A percentile compares a stretch with the other conserved stretches of the same genome.
phyloP scores from a whole-genome alignment of 2,888 invertebrate species.

The Nebria brevicollis region DNA sequence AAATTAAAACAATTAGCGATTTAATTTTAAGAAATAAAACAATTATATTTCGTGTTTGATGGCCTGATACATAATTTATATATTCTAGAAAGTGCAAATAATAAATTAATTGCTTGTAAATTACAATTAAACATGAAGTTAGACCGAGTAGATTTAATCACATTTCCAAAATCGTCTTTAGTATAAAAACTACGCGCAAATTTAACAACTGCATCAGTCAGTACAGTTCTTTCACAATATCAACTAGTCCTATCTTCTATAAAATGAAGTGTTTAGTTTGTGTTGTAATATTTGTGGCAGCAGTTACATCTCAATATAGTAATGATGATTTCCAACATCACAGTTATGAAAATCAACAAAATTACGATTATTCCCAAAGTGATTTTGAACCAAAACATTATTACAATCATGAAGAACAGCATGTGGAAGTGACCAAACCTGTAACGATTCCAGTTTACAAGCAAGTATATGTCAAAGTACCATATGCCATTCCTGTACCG shows the following conservation, averaged over 20 bases:
- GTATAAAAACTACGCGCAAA: background rate
- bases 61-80: background rate
- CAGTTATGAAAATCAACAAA: background rate
- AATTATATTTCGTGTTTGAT: background rate
- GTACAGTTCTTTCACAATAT: background rate
- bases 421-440: slow-evolving; percentile 70
- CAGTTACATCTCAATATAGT: background rate
- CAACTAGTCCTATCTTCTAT: background rate
- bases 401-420: background rate
- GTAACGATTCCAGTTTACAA: slow-evolving; percentile 67
- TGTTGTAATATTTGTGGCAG: background rate
- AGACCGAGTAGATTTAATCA: background rate
- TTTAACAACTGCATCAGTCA: background rate
- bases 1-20: too few relatives aligned
- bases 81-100: background rate
- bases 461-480: slow-evolving; percentile 63
- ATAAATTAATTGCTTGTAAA: background rate
- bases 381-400: background rate
- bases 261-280: background rate
- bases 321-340: background rate
- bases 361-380: background rate
- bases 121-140: background rate
- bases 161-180: background rate
- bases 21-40: too few relatives aligned
- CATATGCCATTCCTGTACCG: slow-evolving; percentile 62